Evolutionary conservation across 2,797 vertebrate genomes (phyloP).

Genomic region (Halcyon chelicuti): DNA sequence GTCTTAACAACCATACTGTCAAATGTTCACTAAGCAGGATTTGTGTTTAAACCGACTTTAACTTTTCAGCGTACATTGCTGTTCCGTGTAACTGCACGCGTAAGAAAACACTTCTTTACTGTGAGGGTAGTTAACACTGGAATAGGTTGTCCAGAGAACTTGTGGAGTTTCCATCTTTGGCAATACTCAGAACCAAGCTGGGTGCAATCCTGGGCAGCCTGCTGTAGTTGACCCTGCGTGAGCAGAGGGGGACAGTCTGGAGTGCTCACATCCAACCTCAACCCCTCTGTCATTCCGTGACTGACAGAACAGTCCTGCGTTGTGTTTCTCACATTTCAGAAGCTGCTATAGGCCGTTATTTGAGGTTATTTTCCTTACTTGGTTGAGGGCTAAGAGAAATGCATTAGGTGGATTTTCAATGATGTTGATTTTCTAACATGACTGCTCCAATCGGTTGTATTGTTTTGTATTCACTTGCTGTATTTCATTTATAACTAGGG

Average conservation of each 20-base stretch:
- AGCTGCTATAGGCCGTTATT: not conserved
- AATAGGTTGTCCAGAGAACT: not conserved
- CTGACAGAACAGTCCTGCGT: not conserved
- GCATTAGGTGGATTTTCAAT: not conserved
- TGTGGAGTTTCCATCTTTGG: not conserved
- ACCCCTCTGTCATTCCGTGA: not conserved
- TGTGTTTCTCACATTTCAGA: not conserved
- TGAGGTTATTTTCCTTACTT: not conserved
- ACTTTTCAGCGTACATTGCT: not conserved
- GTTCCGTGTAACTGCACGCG: not conserved
- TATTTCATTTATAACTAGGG: not conserved
- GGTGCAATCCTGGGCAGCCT: not conserved
- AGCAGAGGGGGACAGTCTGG: not conserved
- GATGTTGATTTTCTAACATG: not conserved
- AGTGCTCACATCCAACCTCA: not conserved
- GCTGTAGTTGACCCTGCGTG: not conserved
- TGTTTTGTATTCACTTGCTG: not conserved
- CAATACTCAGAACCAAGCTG: not conserved
- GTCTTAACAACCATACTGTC: not conserved
- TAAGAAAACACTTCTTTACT: not conserved
- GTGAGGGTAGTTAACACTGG: not conserved
- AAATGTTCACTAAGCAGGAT: not conserved
- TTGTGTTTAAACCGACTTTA: not conserved
- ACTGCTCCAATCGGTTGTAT: not conserved
- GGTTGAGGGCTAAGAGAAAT: not conserved